Evolutionary conservation across 1,140 invertebrate species (phyloP).

Genomic region (Hydropsyche tenuis): DNA sequence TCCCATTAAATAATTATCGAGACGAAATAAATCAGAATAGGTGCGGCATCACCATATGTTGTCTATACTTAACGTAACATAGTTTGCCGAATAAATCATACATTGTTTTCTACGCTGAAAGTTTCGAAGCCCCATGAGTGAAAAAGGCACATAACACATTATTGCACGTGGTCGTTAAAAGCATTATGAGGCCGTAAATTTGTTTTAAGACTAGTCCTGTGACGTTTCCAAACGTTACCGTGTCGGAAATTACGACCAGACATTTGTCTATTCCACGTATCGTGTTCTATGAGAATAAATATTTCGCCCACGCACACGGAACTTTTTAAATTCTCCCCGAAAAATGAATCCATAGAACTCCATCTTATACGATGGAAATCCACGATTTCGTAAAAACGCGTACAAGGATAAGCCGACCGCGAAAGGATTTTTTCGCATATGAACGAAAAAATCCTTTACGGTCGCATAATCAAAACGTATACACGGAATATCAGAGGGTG

Average conservation of each 20-base stretch:
- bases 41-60: no score
- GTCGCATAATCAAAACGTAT: slow-evolving; percentile 1
- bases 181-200: slow-evolving; percentile 10
- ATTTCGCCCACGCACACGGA: neutral
- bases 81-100: no score
- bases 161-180: slow-evolving; percentile 6
- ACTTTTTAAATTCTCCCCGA: no score
- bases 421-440: neutral
- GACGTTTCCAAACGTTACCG: neutral
- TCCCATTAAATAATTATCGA: no score
- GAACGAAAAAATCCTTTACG: neutral
- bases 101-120: neutral
- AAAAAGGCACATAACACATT: slow-evolving; percentile 1
- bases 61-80: no score
- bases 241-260: neutral
- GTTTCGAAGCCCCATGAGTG: neutral
- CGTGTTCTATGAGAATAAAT: neutral
- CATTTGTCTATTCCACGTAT: neutral
- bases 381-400: neutral
- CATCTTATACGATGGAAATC: neutral
- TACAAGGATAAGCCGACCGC: neutral
- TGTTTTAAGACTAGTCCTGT: neutral
- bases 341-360: neutral
- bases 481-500: no score
- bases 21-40: no score